A percentile compares a stretch with the other conserved stretches of the same genome.
These are phyloP conservation scores for Myocastor coypus DNA, from an alignment of 2,113 vertebrate genomes.

Conservation along the genomic window DNA sequence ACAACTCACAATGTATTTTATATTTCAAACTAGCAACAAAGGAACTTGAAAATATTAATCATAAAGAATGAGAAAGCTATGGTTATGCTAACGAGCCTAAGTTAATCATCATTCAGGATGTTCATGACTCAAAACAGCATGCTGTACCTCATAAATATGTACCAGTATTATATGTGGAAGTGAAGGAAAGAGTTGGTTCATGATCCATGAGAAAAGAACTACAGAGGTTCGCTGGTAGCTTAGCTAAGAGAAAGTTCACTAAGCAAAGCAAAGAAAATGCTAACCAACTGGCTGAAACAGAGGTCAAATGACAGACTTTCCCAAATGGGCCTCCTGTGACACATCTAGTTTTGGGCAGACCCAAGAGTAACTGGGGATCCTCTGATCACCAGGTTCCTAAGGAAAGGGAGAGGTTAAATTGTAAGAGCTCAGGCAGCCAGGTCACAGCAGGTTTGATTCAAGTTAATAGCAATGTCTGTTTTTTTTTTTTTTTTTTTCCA, in stretches of 20 bases:
- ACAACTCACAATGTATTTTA: background rate
- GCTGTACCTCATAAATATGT: background rate
- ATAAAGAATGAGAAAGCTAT: background rate
- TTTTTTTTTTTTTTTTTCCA: no score
- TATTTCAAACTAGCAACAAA: background rate
- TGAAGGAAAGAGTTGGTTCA: background rate
- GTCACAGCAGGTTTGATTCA: slow-evolving; percentile 8
- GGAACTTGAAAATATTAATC: background rate
- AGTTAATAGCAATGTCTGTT: background rate
- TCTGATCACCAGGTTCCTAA: background rate
- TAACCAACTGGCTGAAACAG: background rate
- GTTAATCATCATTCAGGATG: background rate
- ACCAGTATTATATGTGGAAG: background rate
- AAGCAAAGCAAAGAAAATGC: background rate
- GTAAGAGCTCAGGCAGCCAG: background rate
- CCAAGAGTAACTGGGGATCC: background rate
- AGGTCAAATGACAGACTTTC: slow-evolving; percentile 19
- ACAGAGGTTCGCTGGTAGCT: background rate
- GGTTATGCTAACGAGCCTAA: background rate
- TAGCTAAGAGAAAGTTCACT: background rate
- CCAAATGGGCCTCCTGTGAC: background rate
- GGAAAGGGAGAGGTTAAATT: background rate
- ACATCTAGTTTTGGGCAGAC: background rate
- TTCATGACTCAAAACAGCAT: background rate
- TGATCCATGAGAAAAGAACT: slow-evolving; percentile 1